Percentiles rank a stretch among this genome's conserved stretches.
Conservation (phyloP, 2,888 invertebrate species). For the Eristalis tenax region DNA sequence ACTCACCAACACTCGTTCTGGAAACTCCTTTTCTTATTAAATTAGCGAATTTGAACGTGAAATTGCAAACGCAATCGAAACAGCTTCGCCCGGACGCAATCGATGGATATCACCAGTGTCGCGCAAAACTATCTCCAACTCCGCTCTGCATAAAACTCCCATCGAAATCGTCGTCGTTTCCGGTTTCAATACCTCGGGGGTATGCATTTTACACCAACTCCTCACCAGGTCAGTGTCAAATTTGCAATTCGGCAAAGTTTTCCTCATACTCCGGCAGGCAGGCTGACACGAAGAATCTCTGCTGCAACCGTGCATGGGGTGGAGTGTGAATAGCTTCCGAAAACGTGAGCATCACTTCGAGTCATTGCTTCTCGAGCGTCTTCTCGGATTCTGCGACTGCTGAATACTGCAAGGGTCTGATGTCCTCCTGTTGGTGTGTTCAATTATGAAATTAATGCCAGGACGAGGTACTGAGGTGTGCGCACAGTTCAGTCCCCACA, state of each 20-base stretch:
- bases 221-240: conserved; percentile 38
- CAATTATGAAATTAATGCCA: conserved; percentile 29
- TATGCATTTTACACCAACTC: conserved; percentile 18
- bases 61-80: neutral
- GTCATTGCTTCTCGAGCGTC: neutral
- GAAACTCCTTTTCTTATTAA: neutral
- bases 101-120: neutral
- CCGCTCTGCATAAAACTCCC: neutral
- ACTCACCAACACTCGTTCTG: neutral
- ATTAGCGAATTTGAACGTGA: conserved; percentile 4
- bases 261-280: neutral
- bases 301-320: neutral
- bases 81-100: neutral
- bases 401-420: conserved; percentile 2
- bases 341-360: neutral
- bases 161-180: neutral
- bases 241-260: conserved; percentile 27
- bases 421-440: conserved; percentile 9
- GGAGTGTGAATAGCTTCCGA: neutral
- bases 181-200: neutral
- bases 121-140: neutral
- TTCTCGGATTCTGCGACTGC: neutral
- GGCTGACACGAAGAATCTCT: neutral
- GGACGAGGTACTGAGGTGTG: neutral
- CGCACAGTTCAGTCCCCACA: conserved; percentile 11